A percentile compares a stretch with the other conserved stretches of the same genome.
Evolutionary conservation across 2,888 invertebrate genomes (phyloP).

Genomic region (Agonum fuliginosum): DNA sequence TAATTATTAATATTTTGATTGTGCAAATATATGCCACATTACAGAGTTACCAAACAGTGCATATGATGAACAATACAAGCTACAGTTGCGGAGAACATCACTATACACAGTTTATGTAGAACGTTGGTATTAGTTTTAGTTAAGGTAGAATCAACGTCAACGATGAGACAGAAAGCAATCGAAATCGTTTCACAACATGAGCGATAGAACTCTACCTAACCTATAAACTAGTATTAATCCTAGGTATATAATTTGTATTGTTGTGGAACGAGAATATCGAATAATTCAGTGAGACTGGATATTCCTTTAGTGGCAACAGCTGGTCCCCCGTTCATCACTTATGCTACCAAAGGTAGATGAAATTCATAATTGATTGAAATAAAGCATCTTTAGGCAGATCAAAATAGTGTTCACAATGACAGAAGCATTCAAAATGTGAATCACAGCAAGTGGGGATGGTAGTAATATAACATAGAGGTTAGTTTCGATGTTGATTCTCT

Average conservation of each 20-base stretch:
- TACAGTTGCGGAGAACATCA: slow-evolving; percentile 25
- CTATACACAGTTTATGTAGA: slow-evolving; percentile 38
- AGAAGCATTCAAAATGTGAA: slow-evolving; percentile 33
- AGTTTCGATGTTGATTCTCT: slow-evolving; percentile 53
- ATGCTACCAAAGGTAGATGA: slow-evolving; percentile 58
- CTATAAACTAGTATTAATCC: neutral
- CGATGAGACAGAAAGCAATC: slow-evolving; percentile 17
- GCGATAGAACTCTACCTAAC: neutral
- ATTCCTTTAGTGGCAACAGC: slow-evolving; percentile 56
- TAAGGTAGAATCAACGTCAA: neutral
- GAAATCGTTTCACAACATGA: slow-evolving; percentile 9
- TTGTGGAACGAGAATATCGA: slow-evolving; percentile 3
- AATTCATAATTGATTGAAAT: slow-evolving; percentile 13
- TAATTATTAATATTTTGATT: slow-evolving; percentile 53
- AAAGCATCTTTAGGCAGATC: neutral
- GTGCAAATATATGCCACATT: slow-evolving; percentile 56
- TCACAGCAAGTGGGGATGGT: slow-evolving; percentile 57
- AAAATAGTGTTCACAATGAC: slow-evolving; percentile 30
- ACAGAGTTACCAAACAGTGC: slow-evolving; percentile 39
- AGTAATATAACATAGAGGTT: slow-evolving; percentile 29
- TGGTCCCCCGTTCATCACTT: slow-evolving; percentile 59
- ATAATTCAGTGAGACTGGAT: slow-evolving; percentile 15
- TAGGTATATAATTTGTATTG: slow-evolving; percentile 1
- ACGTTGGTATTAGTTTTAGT: slow-evolving; percentile 8
- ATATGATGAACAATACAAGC: slow-evolving; percentile 27